These are phyloP conservation scores for Palythoa grandis DNA, from an alignment of 92 coral and sea anemone species.

Conservation along the genomic window DNA sequence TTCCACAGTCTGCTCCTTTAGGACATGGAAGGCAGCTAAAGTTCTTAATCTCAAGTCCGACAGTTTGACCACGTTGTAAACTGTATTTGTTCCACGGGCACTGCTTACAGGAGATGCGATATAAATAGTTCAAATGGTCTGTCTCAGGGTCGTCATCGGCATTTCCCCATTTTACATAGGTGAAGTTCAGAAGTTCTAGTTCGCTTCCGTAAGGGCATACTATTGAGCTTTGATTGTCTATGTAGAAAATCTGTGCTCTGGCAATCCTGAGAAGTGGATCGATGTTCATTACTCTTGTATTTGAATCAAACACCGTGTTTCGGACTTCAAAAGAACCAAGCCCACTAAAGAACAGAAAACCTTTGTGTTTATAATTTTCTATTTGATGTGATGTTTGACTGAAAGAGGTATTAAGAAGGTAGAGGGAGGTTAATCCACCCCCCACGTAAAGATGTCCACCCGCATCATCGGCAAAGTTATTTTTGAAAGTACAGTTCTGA, in stretches of 20 bases:
- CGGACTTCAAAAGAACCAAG: conserved; percentile 6
- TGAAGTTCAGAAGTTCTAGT: conserved; percentile 4
- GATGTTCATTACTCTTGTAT: not conserved
- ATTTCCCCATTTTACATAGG: conserved; percentile 33
- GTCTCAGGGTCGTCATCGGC: not conserved
- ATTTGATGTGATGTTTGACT: not conserved
- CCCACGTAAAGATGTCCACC: conserved; percentile 27
- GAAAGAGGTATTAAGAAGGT: not conserved
- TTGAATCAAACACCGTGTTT: conserved; percentile 13
- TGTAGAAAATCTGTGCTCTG: conserved; percentile 3
- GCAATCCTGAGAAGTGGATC: conserved; percentile 20
- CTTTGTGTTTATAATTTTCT: conserved; percentile 10
- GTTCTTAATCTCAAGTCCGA: conserved; percentile 3
- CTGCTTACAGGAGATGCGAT: conserved; percentile 25
- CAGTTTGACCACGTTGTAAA: conserved; percentile 15
- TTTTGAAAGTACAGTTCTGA: not conserved
- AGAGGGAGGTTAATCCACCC: conserved; percentile 7
- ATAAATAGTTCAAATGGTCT: not conserved
- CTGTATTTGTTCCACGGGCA: conserved; percentile 26
- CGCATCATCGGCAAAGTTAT: conserved; percentile 20
- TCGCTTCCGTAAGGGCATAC: conserved; percentile 30
- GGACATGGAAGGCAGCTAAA: conserved; percentile 21
- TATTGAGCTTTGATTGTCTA: conserved; percentile 8
- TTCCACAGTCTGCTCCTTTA: conserved; percentile 4
- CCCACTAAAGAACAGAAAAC: conserved; percentile 12